Conservation (phyloP, 2,797 vertebrate genomes). For the Eupleurogrammus muticus region DNA sequence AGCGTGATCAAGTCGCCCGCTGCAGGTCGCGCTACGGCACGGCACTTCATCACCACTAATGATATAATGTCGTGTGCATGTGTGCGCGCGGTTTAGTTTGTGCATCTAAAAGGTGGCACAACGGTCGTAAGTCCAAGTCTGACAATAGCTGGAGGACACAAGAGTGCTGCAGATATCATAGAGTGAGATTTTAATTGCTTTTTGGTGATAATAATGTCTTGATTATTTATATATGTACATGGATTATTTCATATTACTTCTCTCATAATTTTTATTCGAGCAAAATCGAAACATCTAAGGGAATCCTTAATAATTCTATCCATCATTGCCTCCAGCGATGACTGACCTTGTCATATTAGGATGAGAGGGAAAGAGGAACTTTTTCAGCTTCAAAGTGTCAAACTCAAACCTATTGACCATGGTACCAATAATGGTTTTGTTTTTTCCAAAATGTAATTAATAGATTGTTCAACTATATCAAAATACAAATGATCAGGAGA, state of each 20-base stretch:
- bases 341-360: slow-evolving; percentile 51
- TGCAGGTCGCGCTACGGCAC: slow-evolving; percentile 56
- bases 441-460: too few species aligned
- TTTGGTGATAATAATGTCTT: too few species aligned
- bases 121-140: not conserved
- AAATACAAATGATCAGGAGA: too few species aligned
- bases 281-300: slow-evolving; percentile 25
- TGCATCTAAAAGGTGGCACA: slow-evolving; percentile 5
- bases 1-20: slow-evolving; percentile 55
- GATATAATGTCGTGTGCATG: slow-evolving; percentile 50
- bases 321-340: slow-evolving; percentile 34
- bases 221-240: too few species aligned
- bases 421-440: too few species aligned
- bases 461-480: too few species aligned
- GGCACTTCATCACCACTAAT: slow-evolving; percentile 69
- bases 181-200: not conserved
- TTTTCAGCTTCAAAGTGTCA: slow-evolving; percentile 23
- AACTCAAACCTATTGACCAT: slow-evolving; percentile 18
- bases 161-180: not conserved
- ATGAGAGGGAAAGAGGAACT: slow-evolving; percentile 35
- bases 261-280: slow-evolving; percentile 1
- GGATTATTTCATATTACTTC: slow-evolving; percentile 2
- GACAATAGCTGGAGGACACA: not conserved
- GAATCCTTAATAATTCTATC: slow-evolving; percentile 41
- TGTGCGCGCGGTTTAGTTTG: slow-evolving; percentile 22